A percentile compares a stretch with the other conserved stretches of the same genome.
Conservation (phyloP, 2,797 vertebrate genomes). For the Spheniscus humboldti region DNA sequence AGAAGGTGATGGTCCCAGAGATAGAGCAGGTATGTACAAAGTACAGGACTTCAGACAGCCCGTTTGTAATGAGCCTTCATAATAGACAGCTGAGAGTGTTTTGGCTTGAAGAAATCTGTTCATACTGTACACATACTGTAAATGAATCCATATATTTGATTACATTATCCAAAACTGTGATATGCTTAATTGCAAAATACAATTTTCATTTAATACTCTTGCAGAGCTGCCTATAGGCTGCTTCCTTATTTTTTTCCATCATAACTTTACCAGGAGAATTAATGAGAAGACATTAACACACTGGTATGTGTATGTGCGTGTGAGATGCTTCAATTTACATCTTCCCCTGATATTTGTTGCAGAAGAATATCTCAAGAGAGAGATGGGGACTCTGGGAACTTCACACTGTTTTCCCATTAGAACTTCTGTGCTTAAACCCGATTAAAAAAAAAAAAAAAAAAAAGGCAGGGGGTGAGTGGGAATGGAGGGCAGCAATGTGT, state of each 20-base stretch:
- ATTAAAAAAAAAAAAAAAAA: not conserved
- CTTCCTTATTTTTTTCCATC: not conserved
- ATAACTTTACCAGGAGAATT: not conserved
- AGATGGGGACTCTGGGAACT: not conserved
- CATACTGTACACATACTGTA: not conserved
- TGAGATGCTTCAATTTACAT: not conserved
- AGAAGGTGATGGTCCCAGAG: not conserved
- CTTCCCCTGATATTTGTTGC: not conserved
- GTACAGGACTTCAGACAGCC: not conserved
- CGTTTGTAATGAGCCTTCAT: not conserved
- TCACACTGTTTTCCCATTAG: not conserved
- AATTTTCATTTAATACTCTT: not conserved
- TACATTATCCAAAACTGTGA: not conserved
- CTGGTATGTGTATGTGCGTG: accelerated
- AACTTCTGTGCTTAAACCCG: not conserved
- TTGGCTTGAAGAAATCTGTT: not conserved
- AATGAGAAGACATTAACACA: not conserved
- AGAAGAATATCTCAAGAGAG: not conserved
- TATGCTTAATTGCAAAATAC: not conserved
- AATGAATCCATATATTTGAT: not conserved
- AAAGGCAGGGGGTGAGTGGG: accelerated
- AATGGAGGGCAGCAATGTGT: not conserved
- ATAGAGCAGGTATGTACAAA: not conserved
- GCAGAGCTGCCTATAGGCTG: not conserved
- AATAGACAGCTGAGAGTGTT: not conserved